Evolutionary conservation across 2,113 vertebrate species (phyloP).

Genomic region (Lycocorax pyrrhopterus): DNA sequence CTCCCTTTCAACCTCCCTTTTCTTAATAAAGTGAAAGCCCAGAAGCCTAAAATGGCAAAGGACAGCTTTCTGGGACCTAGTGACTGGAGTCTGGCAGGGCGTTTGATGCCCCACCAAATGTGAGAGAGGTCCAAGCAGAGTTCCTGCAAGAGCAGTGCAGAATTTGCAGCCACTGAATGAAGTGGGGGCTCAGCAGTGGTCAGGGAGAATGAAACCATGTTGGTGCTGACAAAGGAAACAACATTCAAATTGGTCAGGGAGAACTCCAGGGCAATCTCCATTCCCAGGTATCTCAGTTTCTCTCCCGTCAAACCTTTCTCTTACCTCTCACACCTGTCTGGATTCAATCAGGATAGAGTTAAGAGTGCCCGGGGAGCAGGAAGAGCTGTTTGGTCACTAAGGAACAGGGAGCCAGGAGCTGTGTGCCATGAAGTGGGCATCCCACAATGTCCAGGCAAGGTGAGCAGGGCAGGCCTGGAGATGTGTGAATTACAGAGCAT

Average conservation of each 20-base stretch:
- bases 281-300: not conserved
- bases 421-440: not conserved
- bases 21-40: not conserved
- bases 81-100: not conserved
- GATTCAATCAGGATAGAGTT: not conserved
- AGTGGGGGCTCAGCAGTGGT: not conserved
- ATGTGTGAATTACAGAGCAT: not conserved
- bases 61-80: not conserved
- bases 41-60: not conserved
- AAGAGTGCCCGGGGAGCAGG: not conserved
- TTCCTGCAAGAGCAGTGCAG: not conserved
- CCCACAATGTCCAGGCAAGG: not conserved
- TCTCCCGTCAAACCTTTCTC: not conserved
- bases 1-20: not conserved
- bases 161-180: not conserved
- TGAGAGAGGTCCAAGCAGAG: not conserved
- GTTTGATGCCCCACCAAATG: not conserved
- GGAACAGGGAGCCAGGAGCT: not conserved
- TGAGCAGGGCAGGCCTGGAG: not conserved
- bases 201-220: not conserved
- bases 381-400: not conserved
- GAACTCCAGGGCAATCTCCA: not conserved
- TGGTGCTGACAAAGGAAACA: not conserved
- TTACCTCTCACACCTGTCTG: not conserved
- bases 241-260: not conserved